A percentile compares a stretch with the other conserved stretches of the same genome.
Evolutionary conservation across 1,140 invertebrate genomes (phyloP).

Genomic region (Diorhabda carinulata): DNA sequence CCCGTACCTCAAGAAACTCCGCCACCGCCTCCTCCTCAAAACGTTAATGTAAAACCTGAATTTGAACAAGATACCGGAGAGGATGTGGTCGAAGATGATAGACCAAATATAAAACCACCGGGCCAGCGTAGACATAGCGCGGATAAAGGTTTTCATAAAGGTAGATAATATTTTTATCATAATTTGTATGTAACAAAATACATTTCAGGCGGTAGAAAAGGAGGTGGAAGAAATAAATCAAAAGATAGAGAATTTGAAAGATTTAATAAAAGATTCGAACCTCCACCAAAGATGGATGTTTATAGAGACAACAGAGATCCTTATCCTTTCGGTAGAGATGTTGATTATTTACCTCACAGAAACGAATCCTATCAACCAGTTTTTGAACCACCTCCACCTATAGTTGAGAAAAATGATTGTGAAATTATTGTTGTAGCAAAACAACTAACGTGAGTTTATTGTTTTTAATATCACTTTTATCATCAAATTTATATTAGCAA

Average conservation of each 20-base stretch:
- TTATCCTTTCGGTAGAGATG: constrained; percentile 20
- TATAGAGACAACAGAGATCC: constrained; percentile 6
- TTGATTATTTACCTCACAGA: constrained; percentile 15
- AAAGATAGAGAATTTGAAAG: constrained; percentile 5
- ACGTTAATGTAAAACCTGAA: constrained; percentile 11
- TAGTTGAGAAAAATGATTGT: constrained; percentile 65
- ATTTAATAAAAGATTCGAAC: constrained; percentile 20
- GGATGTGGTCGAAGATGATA: constrained; percentile 21
- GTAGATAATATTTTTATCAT: background rate
- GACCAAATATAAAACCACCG: constrained; percentile 25
- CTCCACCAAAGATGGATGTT: background rate
- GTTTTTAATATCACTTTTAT: background rate
- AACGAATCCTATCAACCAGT: constrained; percentile 11
- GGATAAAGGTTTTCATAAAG: constrained; percentile 3
- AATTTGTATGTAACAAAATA: background rate
- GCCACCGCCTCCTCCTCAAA: constrained; percentile 11
- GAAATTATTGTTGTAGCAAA: constrained; percentile 83
- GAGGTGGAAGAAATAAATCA: constrained; percentile 11
- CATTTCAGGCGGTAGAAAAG: constrained; percentile 12
- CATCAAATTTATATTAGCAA: background rate
- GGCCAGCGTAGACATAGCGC: constrained; percentile 19
- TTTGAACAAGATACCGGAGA: constrained; percentile 21
- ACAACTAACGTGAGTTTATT: constrained; percentile 65
- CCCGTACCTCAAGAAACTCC: constrained; percentile 10
- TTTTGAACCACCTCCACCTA: constrained; percentile 21